Evolutionary conservation across 2,113 vertebrate genomes (phyloP).

Genomic region (Vulpes lagopus): DNA sequence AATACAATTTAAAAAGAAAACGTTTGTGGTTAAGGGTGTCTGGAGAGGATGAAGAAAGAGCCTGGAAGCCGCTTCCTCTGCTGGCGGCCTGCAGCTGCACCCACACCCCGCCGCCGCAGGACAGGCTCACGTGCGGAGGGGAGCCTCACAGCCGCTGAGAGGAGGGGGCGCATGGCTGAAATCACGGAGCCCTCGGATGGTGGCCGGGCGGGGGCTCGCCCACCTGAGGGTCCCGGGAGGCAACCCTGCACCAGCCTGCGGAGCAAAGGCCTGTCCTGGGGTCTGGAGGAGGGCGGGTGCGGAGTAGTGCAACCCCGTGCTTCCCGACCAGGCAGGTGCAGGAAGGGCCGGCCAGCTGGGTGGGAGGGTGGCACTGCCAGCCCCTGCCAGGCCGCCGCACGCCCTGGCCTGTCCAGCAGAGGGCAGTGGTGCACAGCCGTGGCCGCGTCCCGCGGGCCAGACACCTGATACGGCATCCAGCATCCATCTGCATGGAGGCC

Average conservation of each 20-base stretch:
- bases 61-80: fast-evolving
- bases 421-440: constrained; percentile 18
- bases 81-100: background rate
- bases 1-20: background rate
- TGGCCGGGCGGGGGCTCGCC: background rate
- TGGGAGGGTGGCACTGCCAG: background rate
- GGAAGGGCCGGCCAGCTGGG: background rate
- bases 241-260: background rate
- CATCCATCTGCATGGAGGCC: background rate
- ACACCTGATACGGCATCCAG: too few species aligned
- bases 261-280: fast-evolving
- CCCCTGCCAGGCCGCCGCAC: background rate
- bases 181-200: background rate
- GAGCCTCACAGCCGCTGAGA: fast-evolving
- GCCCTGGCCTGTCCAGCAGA: constrained; percentile 53
- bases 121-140: background rate
- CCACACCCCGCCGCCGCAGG: too few species aligned
- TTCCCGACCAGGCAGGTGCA: background rate
- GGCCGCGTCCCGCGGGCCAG: background rate
- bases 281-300: too few species aligned
- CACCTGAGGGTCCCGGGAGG: background rate
- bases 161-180: background rate
- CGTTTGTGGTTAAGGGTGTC: background rate
- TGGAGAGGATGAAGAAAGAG: background rate
- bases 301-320: background rate